These are phyloP conservation scores for Gyps fulvus DNA, from an alignment of 2,113 vertebrate genomes.

Conservation along the genomic window DNA sequence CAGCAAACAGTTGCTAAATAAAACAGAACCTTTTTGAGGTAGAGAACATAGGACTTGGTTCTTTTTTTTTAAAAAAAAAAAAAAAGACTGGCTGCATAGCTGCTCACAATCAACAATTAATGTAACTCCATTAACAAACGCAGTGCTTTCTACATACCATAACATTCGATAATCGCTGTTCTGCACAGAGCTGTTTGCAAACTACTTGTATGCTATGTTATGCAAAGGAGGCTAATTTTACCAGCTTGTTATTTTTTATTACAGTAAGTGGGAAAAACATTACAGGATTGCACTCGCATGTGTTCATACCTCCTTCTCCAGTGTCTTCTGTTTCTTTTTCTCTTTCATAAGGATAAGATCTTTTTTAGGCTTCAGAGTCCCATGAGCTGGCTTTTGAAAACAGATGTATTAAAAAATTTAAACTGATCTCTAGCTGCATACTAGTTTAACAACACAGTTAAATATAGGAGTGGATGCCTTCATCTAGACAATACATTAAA, in stretches of 20 bases:
- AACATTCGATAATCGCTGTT: background rate
- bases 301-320: slow-evolving; percentile 88
- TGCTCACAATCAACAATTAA: background rate
- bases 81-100: background rate
- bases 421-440: background rate
- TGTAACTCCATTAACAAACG: background rate
- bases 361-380: slow-evolving; percentile 72
- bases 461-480: background rate
- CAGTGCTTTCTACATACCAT: background rate
- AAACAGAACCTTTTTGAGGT: background rate
- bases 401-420: background rate
- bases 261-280: background rate
- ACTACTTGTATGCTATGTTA: background rate
- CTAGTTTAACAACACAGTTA: background rate
- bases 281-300: background rate
- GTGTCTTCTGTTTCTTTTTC: slow-evolving; percentile 79
- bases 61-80: background rate
- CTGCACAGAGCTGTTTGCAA: background rate
- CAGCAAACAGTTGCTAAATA: background rate
- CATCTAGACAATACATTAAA: background rate
- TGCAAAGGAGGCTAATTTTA: background rate
- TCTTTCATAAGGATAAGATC: slow-evolving; percentile 68
- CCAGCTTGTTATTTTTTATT: background rate
- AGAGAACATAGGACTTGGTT: background rate
- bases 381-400: slow-evolving; percentile 29